Conservation (phyloP, 2,113 vertebrate species). For the Blennius ocellaris region DNA sequence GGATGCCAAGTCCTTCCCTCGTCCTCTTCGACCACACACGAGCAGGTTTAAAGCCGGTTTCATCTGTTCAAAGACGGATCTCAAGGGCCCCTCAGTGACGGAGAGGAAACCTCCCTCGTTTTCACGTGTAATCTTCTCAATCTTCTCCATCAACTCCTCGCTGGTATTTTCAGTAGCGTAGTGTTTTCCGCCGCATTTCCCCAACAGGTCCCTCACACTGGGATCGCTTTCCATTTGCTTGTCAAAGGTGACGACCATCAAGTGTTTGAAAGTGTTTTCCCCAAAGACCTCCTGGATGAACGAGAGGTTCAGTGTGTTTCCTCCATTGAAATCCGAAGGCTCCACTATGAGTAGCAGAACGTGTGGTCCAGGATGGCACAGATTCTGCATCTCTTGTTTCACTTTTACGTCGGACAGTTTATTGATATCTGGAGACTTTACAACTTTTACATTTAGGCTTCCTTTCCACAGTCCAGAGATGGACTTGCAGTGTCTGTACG, state of each 20-base stretch:
- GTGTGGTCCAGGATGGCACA: constrained; percentile 39
- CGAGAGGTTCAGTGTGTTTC: background rate
- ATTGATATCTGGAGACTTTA: background rate
- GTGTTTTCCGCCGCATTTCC: constrained; percentile 30
- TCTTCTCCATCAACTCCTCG: background rate
- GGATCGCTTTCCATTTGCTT: fast-evolving
- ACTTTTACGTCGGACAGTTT: fast-evolving
- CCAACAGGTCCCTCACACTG: background rate
- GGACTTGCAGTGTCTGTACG: background rate
- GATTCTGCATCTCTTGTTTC: background rate
- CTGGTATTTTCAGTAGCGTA: background rate
- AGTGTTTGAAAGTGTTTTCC: constrained; percentile 17
- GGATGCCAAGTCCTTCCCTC: constrained; percentile 40
- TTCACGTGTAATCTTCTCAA: constrained; percentile 16
- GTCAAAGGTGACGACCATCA: constrained; percentile 3
- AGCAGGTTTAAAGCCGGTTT: constrained; percentile 49
- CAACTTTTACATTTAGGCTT: background rate
- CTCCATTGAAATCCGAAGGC: background rate
- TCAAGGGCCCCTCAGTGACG: background rate
- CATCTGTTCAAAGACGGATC: too few relatives aligned
- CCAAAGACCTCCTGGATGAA: constrained; percentile 32
- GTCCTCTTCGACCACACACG: constrained; percentile 51
- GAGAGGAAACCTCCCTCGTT: constrained; percentile 20
- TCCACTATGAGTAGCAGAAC: constrained; percentile 44
- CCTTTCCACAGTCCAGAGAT: background rate